Base-by-base conservation (phyloP, 2,113 vertebrate species). In the Conger conger region DNA sequence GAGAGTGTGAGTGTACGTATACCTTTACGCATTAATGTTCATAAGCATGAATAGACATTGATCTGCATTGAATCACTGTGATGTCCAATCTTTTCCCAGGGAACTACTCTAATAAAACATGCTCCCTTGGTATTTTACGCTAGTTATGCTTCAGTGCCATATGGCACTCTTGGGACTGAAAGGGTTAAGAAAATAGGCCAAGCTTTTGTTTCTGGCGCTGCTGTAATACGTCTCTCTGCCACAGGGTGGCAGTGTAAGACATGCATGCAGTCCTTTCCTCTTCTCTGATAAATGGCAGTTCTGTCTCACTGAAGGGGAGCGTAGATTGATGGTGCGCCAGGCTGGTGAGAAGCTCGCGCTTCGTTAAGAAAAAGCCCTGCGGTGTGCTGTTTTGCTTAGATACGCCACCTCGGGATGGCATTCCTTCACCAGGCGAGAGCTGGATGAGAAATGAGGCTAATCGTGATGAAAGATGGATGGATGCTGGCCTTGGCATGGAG, bases 221-320 rank as follows among this genome's bases (percentile, higher is more conserved):
- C 68, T 54, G 6, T 50, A 42, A 11, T 50, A 42, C 82, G 18
- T n/a, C 9, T 50, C 30, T 33, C 20, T 50, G 30, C 27, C 82
- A 77, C 82, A 13, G 73, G 82, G 45, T 83, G 82, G 42, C 42
- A 78, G 40, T 38, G 45, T 20, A 60, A 45, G 82, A n/a, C 35
- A 42, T 30, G 17, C 35, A 42, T 30, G 17, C 42, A 53, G n/a
- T 9, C 68, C 42, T 77, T 36, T 30, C 8, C 2, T 33, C 27
- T 33, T 38, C 35, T 38, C 16, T 36, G 76, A 37, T 36, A 37
- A 37, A 78, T 36, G 1, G 1, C 76, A 17, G 16, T 78, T 37
- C 36, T 38, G 36, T 16, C 35, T 78, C 36, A 38, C 35, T 8
- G 35, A 78, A 18, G 35, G 76, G 76, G 35, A 78, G 36, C 5